Conservation (phyloP, 2,113 vertebrate genomes). For the Vimba vimba region DNA sequence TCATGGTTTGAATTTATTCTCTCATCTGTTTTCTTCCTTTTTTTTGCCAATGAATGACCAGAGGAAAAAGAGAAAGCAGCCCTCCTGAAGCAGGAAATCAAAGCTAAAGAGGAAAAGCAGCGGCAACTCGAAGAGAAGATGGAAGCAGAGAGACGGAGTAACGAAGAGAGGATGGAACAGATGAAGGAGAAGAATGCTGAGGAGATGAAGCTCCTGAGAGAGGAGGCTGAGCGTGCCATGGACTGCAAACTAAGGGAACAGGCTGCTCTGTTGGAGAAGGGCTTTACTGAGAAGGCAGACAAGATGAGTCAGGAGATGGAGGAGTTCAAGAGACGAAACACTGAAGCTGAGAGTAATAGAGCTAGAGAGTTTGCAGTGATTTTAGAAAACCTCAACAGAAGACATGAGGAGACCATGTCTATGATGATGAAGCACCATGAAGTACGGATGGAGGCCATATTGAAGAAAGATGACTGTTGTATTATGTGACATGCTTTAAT, state of each 20-base stretch:
- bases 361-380: background rate
- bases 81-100: slow-evolving; percentile 37
- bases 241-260: background rate
- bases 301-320: background rate
- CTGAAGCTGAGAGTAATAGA: background rate
- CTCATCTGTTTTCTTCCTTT: no score
- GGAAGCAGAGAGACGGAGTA: slow-evolving; percentile 17
- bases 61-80: background rate
- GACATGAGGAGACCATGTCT: background rate
- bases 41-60: background rate
- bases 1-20: no score
- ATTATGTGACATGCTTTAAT: background rate
- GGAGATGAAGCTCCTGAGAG: slow-evolving; percentile 16
- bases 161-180: slow-evolving; percentile 25
- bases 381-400: background rate
- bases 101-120: slow-evolving; percentile 12
- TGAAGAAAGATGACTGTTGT: no score
- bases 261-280: background rate
- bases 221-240: background rate
- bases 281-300: background rate
- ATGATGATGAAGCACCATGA: background rate
- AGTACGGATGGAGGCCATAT: background rate
- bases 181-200: slow-evolving; percentile 32
- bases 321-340: background rate
- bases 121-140: background rate